Evolutionary conservation across 2,113 vertebrate genomes (phyloP), one percentile per base, ranked within the genome.

Genomic region (Cepphus grylle): DNA sequence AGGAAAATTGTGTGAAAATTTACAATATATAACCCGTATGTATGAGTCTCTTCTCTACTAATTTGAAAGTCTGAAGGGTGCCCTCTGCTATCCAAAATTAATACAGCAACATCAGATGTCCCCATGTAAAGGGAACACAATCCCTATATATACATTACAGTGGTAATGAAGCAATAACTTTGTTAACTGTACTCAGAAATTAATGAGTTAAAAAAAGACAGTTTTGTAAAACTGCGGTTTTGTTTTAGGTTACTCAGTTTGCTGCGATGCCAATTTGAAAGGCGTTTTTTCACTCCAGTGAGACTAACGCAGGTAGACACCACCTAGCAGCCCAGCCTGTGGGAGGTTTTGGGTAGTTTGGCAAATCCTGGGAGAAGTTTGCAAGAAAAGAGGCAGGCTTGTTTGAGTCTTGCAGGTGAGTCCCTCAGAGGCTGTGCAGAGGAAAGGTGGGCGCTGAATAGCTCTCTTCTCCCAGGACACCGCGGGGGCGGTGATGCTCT

Each of bases 11-110:
- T 62, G 65, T 17, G 34, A 70, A 79, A 70, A 62, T 38, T 70
- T 61, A 34, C 21, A 27, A 17, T 8, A 9, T 36, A 17, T 52
- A 69, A 79, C 21, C 17, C 1, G 0, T 16, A 69, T 1, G 0
- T 43, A 17, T 36, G 32, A 70, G 38, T 22, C 22, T 43, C 42
- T 49, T 47, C 32, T 65, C 34, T 40, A 25, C 43, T 50, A 29
- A 50, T 67, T 14, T 61, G 63, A 22, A 79, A 26, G 53, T 18
- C 16, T 61, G 27, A 61, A 52, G 47, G 36, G 36, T 59, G 62
- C n/a, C 34, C 15, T 53, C 27, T 79, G 45, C 27, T 79, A 34
- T 38, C 52, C 32, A 69, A 22, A 87, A 61, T 38, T 17, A 52
- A 61, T 27, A 38, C 38, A 61, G 45, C 45, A 79, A n/a, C 27